Base-by-base conservation (phyloP, 23 tunicate species). In the Trididemnum clinides region DNA sequence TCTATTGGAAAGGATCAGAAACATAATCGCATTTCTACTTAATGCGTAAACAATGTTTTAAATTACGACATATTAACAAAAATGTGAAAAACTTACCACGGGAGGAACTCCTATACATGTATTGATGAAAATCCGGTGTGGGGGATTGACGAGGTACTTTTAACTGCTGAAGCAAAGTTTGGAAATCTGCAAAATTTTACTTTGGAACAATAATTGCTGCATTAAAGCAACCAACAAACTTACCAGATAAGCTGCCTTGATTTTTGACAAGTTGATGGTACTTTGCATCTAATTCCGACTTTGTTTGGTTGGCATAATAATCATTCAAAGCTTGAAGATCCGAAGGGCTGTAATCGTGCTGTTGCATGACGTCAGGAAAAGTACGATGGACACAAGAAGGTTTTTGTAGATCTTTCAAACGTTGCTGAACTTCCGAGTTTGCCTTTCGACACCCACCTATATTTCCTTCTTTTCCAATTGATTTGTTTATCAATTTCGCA, bases 401-500 rank as follows among this genome's bases (percentile, higher is more conserved):
- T 31, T 92, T 82, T 62, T 87, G 97, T 28, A 92, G 81, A 71
- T 92, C 88, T 38, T 92, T 92, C 75, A 92, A 54, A 1, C 97
- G 88, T 64, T 92, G 91, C 64, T 92, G 97, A 5, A 92, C 90
- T 39, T 92, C 97, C 20, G 91, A 64, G 50, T 87, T 92, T 0
- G 92, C 87, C 66, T 87, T 87, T n/a, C 54, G 81, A 34, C 88
- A 72, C 21, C 57, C 36, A 23, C 38, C 28, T 29, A 64, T 6
- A 51, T 6, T 37, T 36, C 78, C 33, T 33, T 1, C 29, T 36
- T 77, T 50, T 27, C 72, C 81, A 21, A 33, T 33, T 54, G 74
- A 82, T 29, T 80, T 80, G 39, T 87, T 51, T 57, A 80, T 27
- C 27, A 87, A 71, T 49, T 80, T 77, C 15, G 80, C 33, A 70